Evolutionary conservation across 2,888 invertebrate species (phyloP).

Genomic region (Nephrotoma guestfalica): DNA sequence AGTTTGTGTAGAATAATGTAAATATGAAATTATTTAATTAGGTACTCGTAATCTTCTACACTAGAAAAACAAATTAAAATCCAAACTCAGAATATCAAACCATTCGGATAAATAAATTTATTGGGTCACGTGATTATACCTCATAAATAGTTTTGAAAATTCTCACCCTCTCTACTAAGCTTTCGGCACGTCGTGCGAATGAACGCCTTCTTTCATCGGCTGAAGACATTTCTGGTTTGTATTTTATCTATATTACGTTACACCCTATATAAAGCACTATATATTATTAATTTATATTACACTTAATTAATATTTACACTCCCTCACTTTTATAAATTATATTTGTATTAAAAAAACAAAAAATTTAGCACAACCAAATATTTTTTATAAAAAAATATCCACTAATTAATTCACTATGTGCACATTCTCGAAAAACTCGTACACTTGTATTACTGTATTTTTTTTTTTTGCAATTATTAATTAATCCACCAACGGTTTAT

Average conservation of each 20-base stretch:
- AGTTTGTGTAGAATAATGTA: neutral
- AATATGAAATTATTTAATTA: neutral
- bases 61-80: neutral
- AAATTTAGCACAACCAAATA: neutral
- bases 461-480: neutral
- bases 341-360: neutral
- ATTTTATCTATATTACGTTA: neutral
- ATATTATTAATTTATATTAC: neutral
- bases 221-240: constrained; percentile 19
- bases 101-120: neutral
- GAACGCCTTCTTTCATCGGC: constrained; percentile 27
- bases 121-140: constrained; percentile 22
- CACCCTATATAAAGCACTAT: neutral
- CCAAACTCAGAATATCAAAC: neutral
- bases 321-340: neutral
- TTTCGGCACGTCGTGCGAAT: constrained; percentile 31
- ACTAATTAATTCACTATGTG: neutral
- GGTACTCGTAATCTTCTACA: neutral
- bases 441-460: neutral
- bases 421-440: neutral
- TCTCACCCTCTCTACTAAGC: constrained; percentile 34
- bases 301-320: neutral
- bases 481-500: neutral
- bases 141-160: constrained; percentile 31
- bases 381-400: neutral